Base-by-base conservation (phyloP, 2,797 vertebrate species). In the Podarcis lilfordi region DNA sequence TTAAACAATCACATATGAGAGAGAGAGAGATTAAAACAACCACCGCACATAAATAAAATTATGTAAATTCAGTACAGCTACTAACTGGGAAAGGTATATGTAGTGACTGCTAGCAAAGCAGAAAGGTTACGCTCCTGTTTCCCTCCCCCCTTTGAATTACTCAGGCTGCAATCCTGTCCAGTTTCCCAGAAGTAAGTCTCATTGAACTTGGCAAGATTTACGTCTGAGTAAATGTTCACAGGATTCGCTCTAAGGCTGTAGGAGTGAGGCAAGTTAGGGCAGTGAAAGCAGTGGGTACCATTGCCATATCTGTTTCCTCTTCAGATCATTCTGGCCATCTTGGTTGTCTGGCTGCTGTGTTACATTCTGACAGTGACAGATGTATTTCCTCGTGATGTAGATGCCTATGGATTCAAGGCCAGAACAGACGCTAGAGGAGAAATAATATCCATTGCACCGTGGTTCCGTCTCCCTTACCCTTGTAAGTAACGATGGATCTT, bases 391-490 rank as follows among this genome's bases (percentile, higher is more conserved):
- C 93, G 89, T 23, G 95, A 97, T 59, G 97, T 98, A 0, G 88
- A 91, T 23, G 94, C 80, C 21, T 98, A 99, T 0, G 98, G 99
- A 55, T 97, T 98, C 96, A 98, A 97, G 94, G 99, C 98, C 77
- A 97, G 98, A 84, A 99, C 99, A 0, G 99, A 99, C 0, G 98
- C 98, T 55, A 97, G 98, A 0, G 99, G 99, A 2, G 97, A 99
- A 93, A 98, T 99, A 95, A 97, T 99, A 96, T 91, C 96, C 0
- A 96, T 96, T 64, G 96, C 98, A 0, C 99, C 99, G n/a, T 99
- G 99, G 99, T 98, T 99, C 94, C 97, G 98, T n/a, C 91, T 99
- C 5, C 98, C 99, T 25, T 99, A 99, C 89, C 99, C 99, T 43
- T 99, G 99, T 99, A 96, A 98, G 98, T 93, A 86, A 5, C 13